Percentiles rank a stretch among this genome's conserved stretches.
phyloP scores from a whole-genome alignment of 2,888 invertebrate species.

The Eristalis arbustorum region DNA sequence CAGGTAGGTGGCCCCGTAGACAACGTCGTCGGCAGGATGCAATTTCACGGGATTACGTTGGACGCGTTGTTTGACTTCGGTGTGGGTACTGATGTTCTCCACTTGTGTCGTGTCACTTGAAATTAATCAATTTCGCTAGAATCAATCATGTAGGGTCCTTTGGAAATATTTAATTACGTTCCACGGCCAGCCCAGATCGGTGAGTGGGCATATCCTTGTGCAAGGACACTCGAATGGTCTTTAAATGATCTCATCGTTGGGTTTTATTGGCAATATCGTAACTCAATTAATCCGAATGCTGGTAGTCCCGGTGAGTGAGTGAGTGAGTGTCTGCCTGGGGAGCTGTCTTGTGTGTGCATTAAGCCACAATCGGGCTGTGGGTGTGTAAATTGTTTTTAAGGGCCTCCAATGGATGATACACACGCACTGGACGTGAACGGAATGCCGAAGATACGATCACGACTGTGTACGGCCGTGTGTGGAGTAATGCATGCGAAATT shows the following conservation, averaged over 20 bases:
- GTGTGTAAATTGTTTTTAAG: slow-evolving; percentile 44
- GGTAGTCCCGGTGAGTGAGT: neutral
- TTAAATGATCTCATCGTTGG: slow-evolving; percentile 32
- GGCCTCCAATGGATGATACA: slow-evolving; percentile 15
- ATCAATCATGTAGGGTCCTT: slow-evolving; percentile 36
- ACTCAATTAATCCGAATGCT: slow-evolving; percentile 14
- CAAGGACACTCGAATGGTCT: slow-evolving; percentile 7
- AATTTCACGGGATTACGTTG: slow-evolving; percentile 39
- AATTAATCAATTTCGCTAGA: slow-evolving; percentile 54
- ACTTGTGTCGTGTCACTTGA: slow-evolving; percentile 22
- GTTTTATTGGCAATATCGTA: slow-evolving; percentile 26
- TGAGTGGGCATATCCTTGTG: neutral
- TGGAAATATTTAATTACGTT: slow-evolving; percentile 61
- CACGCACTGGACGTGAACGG: slow-evolving; percentile 3
- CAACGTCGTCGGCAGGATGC: slow-evolving; percentile 7
- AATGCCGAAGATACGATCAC: slow-evolving; percentile 28
- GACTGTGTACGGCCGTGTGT: neutral
- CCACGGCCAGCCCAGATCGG: neutral
- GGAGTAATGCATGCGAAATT: slow-evolving; percentile 39
- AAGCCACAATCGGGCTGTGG: slow-evolving; percentile 13
- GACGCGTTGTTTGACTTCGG: slow-evolving; percentile 13
- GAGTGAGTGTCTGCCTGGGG: neutral
- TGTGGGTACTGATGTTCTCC: neutral
- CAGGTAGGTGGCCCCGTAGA: neutral
- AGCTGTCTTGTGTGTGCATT: slow-evolving; percentile 17